phyloP scores from a whole-genome alignment of 2,888 invertebrate genomes.

The Morpho achilles region DNA sequence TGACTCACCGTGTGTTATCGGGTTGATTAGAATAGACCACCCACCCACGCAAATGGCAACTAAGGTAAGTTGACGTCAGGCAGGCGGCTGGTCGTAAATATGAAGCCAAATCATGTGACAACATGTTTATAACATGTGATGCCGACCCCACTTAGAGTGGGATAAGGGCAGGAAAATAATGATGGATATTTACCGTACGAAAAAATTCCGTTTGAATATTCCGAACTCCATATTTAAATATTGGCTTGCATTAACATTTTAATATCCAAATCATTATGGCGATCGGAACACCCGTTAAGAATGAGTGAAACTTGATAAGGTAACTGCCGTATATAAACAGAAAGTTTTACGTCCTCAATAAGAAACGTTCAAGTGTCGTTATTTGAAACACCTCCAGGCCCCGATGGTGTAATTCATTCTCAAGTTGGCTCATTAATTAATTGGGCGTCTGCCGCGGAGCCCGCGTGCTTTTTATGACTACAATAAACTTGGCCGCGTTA shows the following conservation, averaged over 20 bases:
- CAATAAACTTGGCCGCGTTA: slow-evolving; percentile 53
- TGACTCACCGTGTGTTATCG: too few relatives aligned
- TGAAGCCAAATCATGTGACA: too few relatives aligned
- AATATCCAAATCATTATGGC: slow-evolving; percentile 7
- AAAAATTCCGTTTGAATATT: too few relatives aligned
- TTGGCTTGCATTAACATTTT: background rate
- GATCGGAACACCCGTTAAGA: slow-evolving; percentile 8
- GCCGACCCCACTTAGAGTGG: too few relatives aligned
- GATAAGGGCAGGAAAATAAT: too few relatives aligned
- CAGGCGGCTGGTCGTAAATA: too few relatives aligned
- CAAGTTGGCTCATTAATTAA: slow-evolving; percentile 70
- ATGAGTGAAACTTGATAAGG: slow-evolving; percentile 21
- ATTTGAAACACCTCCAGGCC: slow-evolving; percentile 51
- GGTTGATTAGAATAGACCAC: too few relatives aligned
- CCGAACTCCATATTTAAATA: background rate
- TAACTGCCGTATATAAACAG: slow-evolving; percentile 33
- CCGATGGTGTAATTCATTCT: slow-evolving; percentile 61
- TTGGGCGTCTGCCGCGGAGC: slow-evolving; percentile 56
- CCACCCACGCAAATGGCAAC: too few relatives aligned
- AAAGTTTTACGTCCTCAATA: slow-evolving; percentile 47
- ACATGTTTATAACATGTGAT: too few relatives aligned
- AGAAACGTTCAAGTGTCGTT: slow-evolving; percentile 44
- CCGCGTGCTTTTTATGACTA: slow-evolving; percentile 64
- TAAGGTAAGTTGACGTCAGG: too few relatives aligned
- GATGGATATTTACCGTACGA: too few relatives aligned